Base-by-base conservation (phyloP, 2,113 vertebrate genomes). In the Connochaetes taurinus region DNA sequence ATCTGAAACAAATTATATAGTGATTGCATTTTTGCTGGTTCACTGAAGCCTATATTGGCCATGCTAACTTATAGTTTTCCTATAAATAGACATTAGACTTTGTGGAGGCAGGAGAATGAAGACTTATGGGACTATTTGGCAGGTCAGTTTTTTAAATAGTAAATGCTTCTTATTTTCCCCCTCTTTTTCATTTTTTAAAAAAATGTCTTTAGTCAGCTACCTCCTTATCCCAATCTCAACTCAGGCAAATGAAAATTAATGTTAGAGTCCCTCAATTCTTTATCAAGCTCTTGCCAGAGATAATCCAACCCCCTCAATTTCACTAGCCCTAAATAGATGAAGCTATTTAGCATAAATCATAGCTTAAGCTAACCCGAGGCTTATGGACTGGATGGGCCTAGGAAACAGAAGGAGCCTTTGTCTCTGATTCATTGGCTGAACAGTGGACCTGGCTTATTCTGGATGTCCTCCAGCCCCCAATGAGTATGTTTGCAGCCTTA, bases 331-430 rank as follows among this genome's bases (percentile, higher is more conserved):
- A 93, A 96, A 64, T 57, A 94, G 47, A 82, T 86, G 58, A 95
- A 88, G 36, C 43, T 95, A 16, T 62, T 97, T 90, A 88, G 82
- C 88, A 94, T 96, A 97, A 92, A 91, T 60, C 81, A 55, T 60
- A 82, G 52, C 67, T 85, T 67, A 85, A 14, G 74, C 64, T 53
- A 91, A 86, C 85, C 76, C 83, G 57, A 21, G 52, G 60, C 60
- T 80, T 82, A 55, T 60, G 55, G 82, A 60, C 19, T 87, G 47
- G 84, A 86, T 47, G 47, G 50, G 84, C 52, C 62, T 31, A 40
- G 91, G 52, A 78, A 92, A 71, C 10, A 76, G 62, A 86, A 94
- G 93, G 82, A 88, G 40, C 2, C 95, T 93, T 94, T 95, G 92
- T 97, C 53, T 97, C 33, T 11, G 93, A 64, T 33, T 96, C 85